phyloP scores from a whole-genome alignment of 2,888 invertebrate genomes.

The Tipula confusa region DNA sequence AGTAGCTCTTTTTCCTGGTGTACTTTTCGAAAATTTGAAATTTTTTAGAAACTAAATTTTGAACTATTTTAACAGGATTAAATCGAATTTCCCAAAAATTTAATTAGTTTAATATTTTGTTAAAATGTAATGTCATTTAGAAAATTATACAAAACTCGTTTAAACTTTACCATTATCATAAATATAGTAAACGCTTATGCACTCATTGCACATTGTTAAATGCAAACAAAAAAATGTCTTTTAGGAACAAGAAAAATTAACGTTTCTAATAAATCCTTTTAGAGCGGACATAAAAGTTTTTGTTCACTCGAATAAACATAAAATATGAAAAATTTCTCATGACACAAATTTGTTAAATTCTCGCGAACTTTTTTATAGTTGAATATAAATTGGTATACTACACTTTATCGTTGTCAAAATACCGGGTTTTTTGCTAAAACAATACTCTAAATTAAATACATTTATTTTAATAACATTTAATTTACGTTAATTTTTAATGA shows the following conservation, averaged over 20 bases:
- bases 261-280: neutral
- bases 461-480: neutral
- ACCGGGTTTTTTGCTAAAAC: neutral
- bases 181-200: neutral
- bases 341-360: neutral
- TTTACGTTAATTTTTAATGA: neutral
- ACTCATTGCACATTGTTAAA: neutral
- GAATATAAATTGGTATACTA: neutral
- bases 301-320: neutral
- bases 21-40: no score
- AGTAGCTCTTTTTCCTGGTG: no score
- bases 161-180: neutral
- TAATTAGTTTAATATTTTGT: no score
- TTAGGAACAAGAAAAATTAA: neutral
- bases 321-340: neutral
- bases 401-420: neutral
- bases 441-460: neutral
- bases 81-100: no score
- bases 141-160: no score
- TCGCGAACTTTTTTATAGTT: neutral
- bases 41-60: no score
- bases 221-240: neutral
- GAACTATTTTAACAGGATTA: no score
- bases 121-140: no score
- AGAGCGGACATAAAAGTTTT: neutral